Evolutionary conservation across 2,113 vertebrate species (phyloP).

Genomic region (Dasyurus viverrinus): DNA sequence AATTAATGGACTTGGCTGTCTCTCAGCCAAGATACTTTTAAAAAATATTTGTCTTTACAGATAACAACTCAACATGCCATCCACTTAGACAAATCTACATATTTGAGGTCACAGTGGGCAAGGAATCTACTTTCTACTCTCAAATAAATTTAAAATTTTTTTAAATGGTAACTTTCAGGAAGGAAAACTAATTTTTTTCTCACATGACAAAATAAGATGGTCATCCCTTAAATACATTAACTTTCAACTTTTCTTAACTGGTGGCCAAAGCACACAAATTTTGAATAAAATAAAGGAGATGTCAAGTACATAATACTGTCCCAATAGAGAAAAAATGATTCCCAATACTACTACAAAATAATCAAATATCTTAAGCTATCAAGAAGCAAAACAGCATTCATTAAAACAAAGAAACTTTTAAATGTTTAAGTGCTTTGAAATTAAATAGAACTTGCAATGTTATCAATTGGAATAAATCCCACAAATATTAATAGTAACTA

Average conservation of each 20-base stretch:
- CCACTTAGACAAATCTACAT: not conserved
- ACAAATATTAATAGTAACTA: conserved; percentile 5
- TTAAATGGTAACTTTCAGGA: not conserved
- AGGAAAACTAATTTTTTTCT: not conserved
- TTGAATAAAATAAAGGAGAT: not conserved
- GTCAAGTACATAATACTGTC: not conserved
- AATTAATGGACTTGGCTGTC: not conserved
- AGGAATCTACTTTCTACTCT: not conserved
- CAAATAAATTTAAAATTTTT: not conserved
- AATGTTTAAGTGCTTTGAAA: conserved; percentile 12
- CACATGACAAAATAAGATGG: not conserved
- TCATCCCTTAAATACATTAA: not conserved
- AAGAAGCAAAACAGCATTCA: not conserved
- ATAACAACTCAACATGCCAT: not conserved
- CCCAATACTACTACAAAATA: not conserved
- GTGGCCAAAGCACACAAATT: not conserved
- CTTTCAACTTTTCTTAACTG: not conserved
- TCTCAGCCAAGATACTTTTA: not conserved
- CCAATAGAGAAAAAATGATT: not conserved
- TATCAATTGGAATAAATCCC: not conserved
- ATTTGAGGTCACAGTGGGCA: not conserved
- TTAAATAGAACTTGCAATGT: not conserved
- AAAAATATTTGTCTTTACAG: not conserved
- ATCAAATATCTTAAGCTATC: not conserved
- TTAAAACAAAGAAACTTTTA: not conserved